Base-by-base conservation (phyloP, 2,888 invertebrate species). In the Trissoscelio sp. region DNA sequence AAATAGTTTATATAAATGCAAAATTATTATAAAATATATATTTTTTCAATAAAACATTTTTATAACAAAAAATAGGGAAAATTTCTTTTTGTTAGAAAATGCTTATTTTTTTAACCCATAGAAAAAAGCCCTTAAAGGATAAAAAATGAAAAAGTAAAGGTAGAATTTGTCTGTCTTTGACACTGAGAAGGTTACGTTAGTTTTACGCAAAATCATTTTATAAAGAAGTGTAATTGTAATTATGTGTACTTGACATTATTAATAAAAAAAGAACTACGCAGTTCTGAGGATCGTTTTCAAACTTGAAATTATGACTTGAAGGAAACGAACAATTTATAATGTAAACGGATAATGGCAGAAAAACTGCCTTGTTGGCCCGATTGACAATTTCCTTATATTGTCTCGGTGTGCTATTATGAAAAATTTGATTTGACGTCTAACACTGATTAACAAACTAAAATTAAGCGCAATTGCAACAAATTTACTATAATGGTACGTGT, bases 271-370 rank as follows among this genome's bases (percentile, higher is more conserved):
- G 31, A 73, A 73, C 53, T 62, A 14, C 53, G 53, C 53, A 62
- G 53, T 53, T 73, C 18, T 44, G 34, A 31, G 6, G 18, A 39
- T 18, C 18, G 37, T 4, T 60, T 39, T 39, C 46, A 31, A 74
- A 64, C 22, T 6, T 22, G 44, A 64, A 64, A 74, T 34, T 44
- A 14, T 24, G n/a, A 58, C 1, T 74, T 74, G 39, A 67, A 75
- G 75, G 75, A 75, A 75, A 51, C 58, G 66, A 42, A 37, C 48
- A 75, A 66, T 75, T 75, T 75, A 24, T 16, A 66, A 67, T 74
- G 51, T 48, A 57, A 66, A 58, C 46, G 58, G 58, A 31, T 58
- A 75, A 75, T 73, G 53, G 14, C 34, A 24, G 70, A 72, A 75
- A 58, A 75, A 58, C 34, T 28, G 58, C 31, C 22, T 46, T 66